A percentile compares a stretch with the other conserved stretches of the same genome.
These are phyloP conservation scores for Silurus lanzhouensis DNA, from an alignment of 2,797 vertebrate species.

Conservation along the genomic window DNA sequence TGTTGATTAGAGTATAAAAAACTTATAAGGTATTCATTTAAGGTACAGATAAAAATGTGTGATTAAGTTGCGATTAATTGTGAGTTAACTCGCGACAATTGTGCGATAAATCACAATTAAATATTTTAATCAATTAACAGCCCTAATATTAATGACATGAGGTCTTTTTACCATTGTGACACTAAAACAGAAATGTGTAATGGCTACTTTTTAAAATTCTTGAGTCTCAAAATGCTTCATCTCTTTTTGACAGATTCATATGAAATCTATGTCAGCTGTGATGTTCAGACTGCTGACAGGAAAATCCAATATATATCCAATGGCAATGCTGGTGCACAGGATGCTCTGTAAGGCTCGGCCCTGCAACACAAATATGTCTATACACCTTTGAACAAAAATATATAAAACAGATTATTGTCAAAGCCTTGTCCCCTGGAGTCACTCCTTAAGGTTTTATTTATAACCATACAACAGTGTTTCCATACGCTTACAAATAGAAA, in stretches of 20 bases:
- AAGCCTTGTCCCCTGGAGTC: background rate
- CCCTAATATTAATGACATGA: no score
- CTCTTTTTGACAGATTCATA: conserved; percentile 73
- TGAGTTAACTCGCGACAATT: no score
- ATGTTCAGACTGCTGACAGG: conserved; percentile 98
- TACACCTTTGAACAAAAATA: background rate
- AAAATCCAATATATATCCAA: conserved; percentile 94
- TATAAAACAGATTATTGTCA: background rate
- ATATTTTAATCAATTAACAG: no score
- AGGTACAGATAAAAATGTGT: no score
- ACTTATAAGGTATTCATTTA: no score
- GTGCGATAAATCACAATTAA: no score
- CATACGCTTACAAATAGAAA: no score
- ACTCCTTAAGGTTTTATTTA: background rate
- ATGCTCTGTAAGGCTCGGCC: conserved; percentile 13
- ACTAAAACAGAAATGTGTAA: no score
- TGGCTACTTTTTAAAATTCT: background rate
- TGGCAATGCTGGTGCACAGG: conserved; percentile 16
- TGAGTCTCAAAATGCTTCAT: background rate
- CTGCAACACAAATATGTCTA: conserved; percentile 16
- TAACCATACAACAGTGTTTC: background rate
- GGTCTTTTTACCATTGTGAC: no score
- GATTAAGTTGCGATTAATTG: no score
- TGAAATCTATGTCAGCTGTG: conserved; percentile 87
- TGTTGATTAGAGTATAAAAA: no score